These are phyloP conservation scores for Fringilla coelebs DNA, from an alignment of 2,797 vertebrate genomes.

Conservation along the genomic window DNA sequence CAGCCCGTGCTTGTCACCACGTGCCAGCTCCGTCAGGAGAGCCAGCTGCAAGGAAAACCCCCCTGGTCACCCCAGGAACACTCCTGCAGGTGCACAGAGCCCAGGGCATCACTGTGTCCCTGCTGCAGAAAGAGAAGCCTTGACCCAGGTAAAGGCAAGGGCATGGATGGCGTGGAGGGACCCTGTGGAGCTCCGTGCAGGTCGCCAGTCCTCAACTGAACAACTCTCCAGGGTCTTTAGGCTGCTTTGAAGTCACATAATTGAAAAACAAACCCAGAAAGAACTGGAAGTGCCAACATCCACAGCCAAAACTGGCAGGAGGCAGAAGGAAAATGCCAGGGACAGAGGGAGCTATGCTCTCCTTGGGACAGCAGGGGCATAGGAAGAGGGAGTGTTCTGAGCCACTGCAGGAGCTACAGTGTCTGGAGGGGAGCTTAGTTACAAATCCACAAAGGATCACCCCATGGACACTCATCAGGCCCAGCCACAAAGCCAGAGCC, in stretches of 20 bases:
- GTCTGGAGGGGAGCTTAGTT: neutral
- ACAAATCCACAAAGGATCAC: neutral
- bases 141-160: neutral
- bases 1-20: slow-evolving; percentile 75
- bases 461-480: neutral
- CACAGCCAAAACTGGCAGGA: neutral
- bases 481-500: neutral
- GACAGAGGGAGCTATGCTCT: rapidly evolving
- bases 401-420: rapidly evolving
- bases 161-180: rapidly evolving
- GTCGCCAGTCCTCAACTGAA: neutral
- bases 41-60: slow-evolving; percentile 80
- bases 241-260: neutral
- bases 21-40: slow-evolving; percentile 87
- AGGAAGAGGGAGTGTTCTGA: neutral
- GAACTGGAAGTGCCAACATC: neutral
- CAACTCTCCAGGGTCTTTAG: neutral
- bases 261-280: neutral
- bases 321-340: neutral
- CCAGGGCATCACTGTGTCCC: rapidly evolving
- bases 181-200: rapidly evolving
- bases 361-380: rapidly evolving
- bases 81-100: neutral
- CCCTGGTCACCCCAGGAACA: neutral
- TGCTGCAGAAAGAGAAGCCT: neutral